A percentile compares a stretch with the other conserved stretches of the same genome.
Evolutionary conservation across 1,140 invertebrate genomes (phyloP).

Genomic region (Aphelinus certus): DNA sequence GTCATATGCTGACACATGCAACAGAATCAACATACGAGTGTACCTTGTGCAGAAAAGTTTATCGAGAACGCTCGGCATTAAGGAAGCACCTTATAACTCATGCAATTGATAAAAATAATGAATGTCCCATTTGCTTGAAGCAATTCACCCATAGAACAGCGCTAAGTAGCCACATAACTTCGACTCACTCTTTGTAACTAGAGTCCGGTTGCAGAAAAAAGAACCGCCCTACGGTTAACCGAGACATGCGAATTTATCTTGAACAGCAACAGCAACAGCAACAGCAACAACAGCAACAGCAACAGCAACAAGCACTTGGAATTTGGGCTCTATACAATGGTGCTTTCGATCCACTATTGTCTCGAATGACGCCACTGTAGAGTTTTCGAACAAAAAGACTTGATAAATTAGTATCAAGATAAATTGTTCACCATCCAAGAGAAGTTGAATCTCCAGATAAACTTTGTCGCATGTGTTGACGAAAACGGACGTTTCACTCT

Average conservation of each 20-base stretch:
- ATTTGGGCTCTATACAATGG: constrained; percentile 32
- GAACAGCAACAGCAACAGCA: constrained; percentile 20
- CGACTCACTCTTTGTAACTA: constrained; percentile 56
- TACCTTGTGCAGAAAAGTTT: constrained; percentile 61
- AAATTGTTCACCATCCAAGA: not conserved
- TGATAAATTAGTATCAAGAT: no score
- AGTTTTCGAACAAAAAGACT: not conserved
- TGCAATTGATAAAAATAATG: constrained; percentile 70
- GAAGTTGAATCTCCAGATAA: constrained; percentile 3
- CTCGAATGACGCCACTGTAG: constrained; percentile 5
- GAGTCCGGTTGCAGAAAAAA: constrained; percentile 34
- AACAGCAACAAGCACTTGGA: constrained; percentile 17
- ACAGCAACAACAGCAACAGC: constrained; percentile 8
- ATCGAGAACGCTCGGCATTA: constrained; percentile 50
- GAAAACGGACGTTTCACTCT: constrained; percentile 20
- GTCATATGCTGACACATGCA: constrained; percentile 78
- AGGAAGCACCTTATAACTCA: constrained; percentile 69
- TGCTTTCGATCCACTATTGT: constrained; percentile 33
- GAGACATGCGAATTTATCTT: constrained; percentile 25
- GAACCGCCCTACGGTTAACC: constrained; percentile 18
- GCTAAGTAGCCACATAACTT: constrained; percentile 57
- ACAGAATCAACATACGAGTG: constrained; percentile 78
- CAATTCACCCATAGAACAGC: constrained; percentile 59
- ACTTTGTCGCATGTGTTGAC: constrained; percentile 11
- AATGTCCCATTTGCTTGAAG: constrained; percentile 68